Percentiles rank a stretch among this genome's conserved stretches.
Evolutionary conservation across 2,113 vertebrate species (phyloP).

Genomic region (Eira barbara): DNA sequence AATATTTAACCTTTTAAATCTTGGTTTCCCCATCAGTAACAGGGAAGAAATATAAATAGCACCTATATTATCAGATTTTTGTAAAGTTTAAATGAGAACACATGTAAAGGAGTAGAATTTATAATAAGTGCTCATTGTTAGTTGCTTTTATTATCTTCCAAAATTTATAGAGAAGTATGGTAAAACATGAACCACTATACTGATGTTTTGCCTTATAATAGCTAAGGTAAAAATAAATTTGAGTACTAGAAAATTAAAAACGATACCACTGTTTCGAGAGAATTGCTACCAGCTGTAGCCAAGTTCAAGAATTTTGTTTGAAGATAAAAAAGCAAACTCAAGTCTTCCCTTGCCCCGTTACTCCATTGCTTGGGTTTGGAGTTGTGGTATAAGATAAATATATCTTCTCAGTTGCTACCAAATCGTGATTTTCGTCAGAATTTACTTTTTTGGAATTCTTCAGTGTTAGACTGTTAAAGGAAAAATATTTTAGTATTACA

Average conservation of each 20-base stretch:
- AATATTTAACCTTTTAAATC: background rate
- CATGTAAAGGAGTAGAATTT: background rate
- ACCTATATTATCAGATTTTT: background rate
- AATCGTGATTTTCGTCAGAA: background rate
- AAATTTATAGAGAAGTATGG: background rate
- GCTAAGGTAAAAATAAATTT: conserved; percentile 3
- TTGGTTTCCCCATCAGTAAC: background rate
- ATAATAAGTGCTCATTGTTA: background rate
- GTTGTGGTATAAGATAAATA: background rate
- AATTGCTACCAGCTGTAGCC: background rate
- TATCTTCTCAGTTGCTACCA: background rate
- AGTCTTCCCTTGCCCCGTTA: background rate
- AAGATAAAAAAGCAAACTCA: conserved; percentile 12
- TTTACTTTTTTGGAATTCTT: conserved; percentile 22
- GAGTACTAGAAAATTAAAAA: conserved; percentile 30
- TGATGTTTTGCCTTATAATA: background rate
- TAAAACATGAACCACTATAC: background rate
- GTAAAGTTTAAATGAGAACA: background rate
- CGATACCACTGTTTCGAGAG: background rate
- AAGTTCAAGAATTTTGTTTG: conserved; percentile 7
- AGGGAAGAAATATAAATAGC: background rate
- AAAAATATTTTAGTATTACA: background rate
- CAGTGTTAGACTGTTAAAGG: background rate
- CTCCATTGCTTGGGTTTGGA: background rate
- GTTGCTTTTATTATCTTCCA: background rate